These are phyloP conservation scores for Catamblyrhynchus diadema DNA, from an alignment of 2,797 vertebrate species.

Conservation along the genomic window DNA sequence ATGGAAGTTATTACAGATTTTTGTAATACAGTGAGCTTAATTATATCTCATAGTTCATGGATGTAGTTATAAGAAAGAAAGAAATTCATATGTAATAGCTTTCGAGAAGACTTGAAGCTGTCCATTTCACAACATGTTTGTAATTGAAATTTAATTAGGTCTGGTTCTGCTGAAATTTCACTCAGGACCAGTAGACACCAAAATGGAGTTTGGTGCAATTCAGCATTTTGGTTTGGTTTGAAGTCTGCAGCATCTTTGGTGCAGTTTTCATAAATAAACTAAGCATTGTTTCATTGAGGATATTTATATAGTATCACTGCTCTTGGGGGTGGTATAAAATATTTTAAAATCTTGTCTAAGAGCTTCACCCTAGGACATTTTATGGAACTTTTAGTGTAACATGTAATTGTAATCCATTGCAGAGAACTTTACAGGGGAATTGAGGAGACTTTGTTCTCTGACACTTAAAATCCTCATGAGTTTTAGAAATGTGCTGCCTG, in stretches of 20 bases:
- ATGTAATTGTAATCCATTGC: not conserved
- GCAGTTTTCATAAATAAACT: not conserved
- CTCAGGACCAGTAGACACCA: not conserved
- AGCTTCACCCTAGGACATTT: not conserved
- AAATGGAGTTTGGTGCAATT: not conserved
- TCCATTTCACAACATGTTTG: not conserved
- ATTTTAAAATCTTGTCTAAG: not conserved
- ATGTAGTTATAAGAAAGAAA: not conserved
- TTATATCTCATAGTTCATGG: not conserved
- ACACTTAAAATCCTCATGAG: not conserved
- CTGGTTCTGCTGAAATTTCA: not conserved
- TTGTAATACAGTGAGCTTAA: not conserved
- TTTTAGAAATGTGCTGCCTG: not conserved
- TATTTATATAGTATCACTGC: not conserved
- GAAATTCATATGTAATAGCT: not conserved
- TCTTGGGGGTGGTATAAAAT: not conserved
- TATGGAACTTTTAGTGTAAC: not conserved
- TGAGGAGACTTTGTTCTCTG: not conserved
- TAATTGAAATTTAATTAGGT: not conserved
- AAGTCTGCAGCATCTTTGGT: not conserved
- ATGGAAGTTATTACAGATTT: not conserved
- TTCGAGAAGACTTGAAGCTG: not conserved
- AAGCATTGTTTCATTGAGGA: not conserved
- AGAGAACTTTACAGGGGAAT: not conserved
- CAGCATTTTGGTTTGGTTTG: not conserved